These are phyloP conservation scores for Ictalurus punctatus DNA, from an alignment of 2,113 vertebrate genomes.

Conservation along the genomic window DNA sequence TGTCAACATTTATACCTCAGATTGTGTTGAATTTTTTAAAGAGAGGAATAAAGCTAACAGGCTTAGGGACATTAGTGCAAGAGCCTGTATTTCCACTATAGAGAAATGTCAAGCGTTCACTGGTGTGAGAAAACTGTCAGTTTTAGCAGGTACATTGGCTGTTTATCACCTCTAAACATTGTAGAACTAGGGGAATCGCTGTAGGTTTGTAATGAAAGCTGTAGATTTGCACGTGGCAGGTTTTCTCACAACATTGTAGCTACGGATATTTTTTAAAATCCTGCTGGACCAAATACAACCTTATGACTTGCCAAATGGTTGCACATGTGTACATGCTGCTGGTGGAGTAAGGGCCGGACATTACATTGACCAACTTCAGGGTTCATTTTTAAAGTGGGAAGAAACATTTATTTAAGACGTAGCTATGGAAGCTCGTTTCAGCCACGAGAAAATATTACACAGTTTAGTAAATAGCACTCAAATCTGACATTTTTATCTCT, in stretches of 20 bases:
- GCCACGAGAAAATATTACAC: background rate
- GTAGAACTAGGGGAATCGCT: background rate
- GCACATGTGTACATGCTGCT: background rate
- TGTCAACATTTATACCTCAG: constrained; percentile 60
- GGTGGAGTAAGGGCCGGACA: background rate
- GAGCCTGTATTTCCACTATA: background rate
- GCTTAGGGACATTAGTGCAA: background rate
- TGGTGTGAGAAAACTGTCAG: background rate
- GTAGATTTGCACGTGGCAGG: background rate
- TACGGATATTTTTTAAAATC: background rate
- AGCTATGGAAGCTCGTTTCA: background rate
- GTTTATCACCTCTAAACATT: background rate
- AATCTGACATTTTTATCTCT: background rate
- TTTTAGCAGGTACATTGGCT: background rate
- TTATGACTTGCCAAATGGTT: constrained; percentile 1
- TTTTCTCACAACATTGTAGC: background rate
- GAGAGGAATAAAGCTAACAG: background rate
- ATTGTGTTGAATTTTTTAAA: background rate
- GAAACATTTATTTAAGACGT: constrained; percentile 46
- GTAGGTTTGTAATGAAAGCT: background rate
- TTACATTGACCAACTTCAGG: background rate
- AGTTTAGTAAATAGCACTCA: background rate
- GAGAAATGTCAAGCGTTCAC: background rate
- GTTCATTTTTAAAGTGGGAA: constrained; percentile 14
- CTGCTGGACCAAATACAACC: constrained; percentile 24